phyloP scores from a whole-genome alignment of 2,113 vertebrate species.

The Sinocyclocheilus grahami region DNA sequence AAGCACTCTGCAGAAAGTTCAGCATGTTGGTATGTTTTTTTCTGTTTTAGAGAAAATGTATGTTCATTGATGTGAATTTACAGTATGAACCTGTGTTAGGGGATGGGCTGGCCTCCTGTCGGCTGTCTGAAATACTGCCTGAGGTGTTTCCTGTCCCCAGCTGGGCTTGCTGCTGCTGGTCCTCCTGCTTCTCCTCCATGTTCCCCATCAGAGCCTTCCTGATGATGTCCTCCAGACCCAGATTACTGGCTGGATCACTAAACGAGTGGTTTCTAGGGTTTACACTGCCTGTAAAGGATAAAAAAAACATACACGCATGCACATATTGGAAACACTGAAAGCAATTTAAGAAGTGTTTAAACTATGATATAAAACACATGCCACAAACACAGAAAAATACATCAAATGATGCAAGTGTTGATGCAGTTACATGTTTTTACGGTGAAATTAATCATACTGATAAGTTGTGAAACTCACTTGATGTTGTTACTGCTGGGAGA shows the following conservation, averaged over 20 bases:
- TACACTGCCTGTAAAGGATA: conserved; percentile 80
- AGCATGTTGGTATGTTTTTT: no score
- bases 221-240: conserved; percentile 97
- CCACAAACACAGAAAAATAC: neutral
- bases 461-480: conserved; percentile 79
- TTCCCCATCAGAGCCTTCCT: conserved; percentile 97
- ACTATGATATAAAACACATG: neutral
- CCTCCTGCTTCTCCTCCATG: conserved; percentile 92
- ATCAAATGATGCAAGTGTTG: neutral
- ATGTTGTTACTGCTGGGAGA: conserved; percentile 93
- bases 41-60: neutral
- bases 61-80: neutral
- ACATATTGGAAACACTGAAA: neutral
- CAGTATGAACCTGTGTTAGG: conserved; percentile 74
- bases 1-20: neutral
- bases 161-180: conserved; percentile 82
- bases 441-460: neutral
- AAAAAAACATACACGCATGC: neutral
- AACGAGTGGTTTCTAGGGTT: conserved; percentile 93
- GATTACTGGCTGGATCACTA: conserved; percentile 93
- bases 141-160: conserved; percentile 71
- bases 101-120: conserved; percentile 89
- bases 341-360: neutral
- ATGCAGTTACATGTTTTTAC: neutral
- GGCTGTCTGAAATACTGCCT: conserved; percentile 72